Conservation (phyloP, 2,888 invertebrate species). For the Bedellia somnulentella region DNA sequence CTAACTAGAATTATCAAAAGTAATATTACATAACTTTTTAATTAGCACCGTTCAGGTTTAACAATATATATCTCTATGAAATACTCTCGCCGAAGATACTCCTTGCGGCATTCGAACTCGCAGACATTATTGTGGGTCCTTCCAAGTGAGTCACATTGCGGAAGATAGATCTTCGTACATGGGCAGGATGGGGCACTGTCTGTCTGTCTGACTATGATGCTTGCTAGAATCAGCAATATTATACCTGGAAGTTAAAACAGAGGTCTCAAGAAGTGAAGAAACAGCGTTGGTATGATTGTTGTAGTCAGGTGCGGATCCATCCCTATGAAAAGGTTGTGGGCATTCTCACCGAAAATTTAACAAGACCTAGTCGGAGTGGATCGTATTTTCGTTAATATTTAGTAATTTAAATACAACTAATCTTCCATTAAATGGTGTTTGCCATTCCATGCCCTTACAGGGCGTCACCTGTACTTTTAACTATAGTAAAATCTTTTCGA, state of each 20-base stretch:
- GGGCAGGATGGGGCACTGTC: slow-evolving; percentile 19
- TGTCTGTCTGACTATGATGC: slow-evolving; percentile 1
- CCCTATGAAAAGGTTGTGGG: not conserved
- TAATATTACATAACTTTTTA: not conserved
- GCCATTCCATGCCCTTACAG: no score
- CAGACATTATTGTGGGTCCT: slow-evolving; percentile 35
- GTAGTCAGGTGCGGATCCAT: not conserved
- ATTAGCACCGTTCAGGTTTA: slow-evolving; percentile 16
- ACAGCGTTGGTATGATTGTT: not conserved
- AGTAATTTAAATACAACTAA: no score
- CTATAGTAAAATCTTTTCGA: no score
- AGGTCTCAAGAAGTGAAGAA: slow-evolving; percentile 1
- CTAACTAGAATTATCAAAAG: not conserved
- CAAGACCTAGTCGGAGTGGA: no score
- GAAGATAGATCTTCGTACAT: slow-evolving; percentile 34
- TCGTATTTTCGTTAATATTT: no score
- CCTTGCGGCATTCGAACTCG: slow-evolving; percentile 29
- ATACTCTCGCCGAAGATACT: slow-evolving; percentile 9
- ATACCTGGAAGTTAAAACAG: no score
- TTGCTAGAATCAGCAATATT: slow-evolving; percentile 1
- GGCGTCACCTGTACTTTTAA: no score
- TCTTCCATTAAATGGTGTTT: no score
- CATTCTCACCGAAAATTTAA: not conserved
- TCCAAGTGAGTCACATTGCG: slow-evolving; percentile 38
- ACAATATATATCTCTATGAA: slow-evolving; percentile 11